Percentiles rank a stretch among this genome's conserved stretches.
Evolutionary conservation across 2,113 vertebrate genomes (phyloP).

Genomic region (Pterocles gutturalis): DNA sequence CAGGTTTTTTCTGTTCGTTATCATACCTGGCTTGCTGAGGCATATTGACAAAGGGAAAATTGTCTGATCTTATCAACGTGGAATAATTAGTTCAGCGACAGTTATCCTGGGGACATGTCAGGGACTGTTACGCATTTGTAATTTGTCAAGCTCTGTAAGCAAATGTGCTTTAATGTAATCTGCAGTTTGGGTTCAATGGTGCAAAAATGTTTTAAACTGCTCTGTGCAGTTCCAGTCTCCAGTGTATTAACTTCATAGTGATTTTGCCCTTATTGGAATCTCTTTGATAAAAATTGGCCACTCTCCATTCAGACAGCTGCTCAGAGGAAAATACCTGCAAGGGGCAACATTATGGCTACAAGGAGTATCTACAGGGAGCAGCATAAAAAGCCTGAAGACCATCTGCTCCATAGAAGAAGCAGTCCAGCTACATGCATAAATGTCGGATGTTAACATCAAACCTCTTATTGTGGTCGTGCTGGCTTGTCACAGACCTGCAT

Average conservation of each 20-base stretch:
- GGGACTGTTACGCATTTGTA: neutral
- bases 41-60: neutral
- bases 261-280: neutral
- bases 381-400: neutral
- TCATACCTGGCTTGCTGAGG: neutral
- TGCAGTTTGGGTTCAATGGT: neutral
- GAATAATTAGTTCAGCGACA: neutral
- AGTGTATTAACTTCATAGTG: neutral
- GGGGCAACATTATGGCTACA: neutral
- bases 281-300: conserved; percentile 13
- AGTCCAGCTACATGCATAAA: neutral
- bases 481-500: neutral
- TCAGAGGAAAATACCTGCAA: neutral
- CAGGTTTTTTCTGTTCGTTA: neutral
- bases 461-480: neutral
- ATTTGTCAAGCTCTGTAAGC: neutral
- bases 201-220: neutral
- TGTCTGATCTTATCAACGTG: neutral
- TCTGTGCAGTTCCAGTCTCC: neutral
- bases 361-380: neutral
- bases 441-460: neutral
- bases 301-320: conserved; percentile 27
- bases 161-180: neutral
- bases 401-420: neutral
- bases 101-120: neutral